Evolutionary conservation across 1,140 invertebrate genomes (phyloP).

Genomic region (Zaprionus lachaisei): DNA sequence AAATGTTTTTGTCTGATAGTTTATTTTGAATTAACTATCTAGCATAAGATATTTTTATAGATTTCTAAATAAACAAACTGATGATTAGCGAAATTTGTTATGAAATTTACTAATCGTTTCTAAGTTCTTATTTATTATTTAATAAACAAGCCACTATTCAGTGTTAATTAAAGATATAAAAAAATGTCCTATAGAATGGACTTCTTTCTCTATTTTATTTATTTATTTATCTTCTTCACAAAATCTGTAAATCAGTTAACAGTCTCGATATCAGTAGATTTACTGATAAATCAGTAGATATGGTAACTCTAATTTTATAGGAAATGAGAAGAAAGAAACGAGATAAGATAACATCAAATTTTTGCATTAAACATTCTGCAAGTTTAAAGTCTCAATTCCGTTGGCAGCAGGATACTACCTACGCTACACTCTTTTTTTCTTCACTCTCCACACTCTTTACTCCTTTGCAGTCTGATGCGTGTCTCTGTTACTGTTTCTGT

Average conservation of each 20-base stretch:
- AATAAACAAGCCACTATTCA: background rate
- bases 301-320: background rate
- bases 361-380: background rate
- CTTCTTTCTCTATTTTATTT: too few species aligned
- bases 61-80: background rate
- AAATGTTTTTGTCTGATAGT: background rate
- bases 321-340: background rate
- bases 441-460: background rate
- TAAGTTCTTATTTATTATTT: background rate
- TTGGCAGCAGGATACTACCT: constrained; percentile 21
- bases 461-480: constrained; percentile 11
- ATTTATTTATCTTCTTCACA: too few species aligned
- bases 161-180: too few species aligned
- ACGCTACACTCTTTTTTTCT: background rate
- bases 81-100: background rate
- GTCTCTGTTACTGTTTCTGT: constrained; percentile 20
- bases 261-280: too few species aligned
- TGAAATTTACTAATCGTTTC: background rate
- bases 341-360: background rate
- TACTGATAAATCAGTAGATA: too few species aligned
- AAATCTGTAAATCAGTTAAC: too few species aligned
- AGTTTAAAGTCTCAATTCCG: constrained; percentile 21
- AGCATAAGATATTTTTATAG: background rate
- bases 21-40: constrained; percentile 5
- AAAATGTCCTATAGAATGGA: too few species aligned